Evolutionary conservation across 1,140 invertebrate species (phyloP), one percentile per base, ranked within the genome.

Genomic region (Portunus trituberculatus): DNA sequence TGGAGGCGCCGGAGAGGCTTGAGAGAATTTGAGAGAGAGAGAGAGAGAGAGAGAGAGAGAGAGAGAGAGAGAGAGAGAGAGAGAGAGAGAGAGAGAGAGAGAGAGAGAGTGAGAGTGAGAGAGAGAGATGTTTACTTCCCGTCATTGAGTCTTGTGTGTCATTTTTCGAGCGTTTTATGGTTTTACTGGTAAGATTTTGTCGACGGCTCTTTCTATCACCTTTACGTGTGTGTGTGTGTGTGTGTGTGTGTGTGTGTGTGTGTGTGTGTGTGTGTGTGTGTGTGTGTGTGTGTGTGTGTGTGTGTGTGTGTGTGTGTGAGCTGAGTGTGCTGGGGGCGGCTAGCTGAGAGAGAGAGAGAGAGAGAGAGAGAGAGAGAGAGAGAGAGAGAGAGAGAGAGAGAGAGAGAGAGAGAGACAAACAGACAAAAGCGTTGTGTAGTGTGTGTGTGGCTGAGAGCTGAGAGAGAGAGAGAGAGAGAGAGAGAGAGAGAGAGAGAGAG

Each of bases 61-160:
- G 59, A 76, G 59, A 76, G 59, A 76, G 59, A 76, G 20, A 76
- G 59, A 52, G 20, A 76, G 59, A 76, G 20, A 16, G 67, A n/a
- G 67, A 76, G 67, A 16, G 67, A 76, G 67, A 76, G 67, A n/a
- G 90, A 14, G 16, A 52, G 16, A 59, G 59, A 52, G n/a, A 28
- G 59, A 83, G 31, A 82, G 59, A 92, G 91, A 92, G 91, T 39
- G 76, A 83, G 59, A 46, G 67, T 3, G 20, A n/a, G n/a, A 39
- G 31, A 14, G 82, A 46, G 28, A 46, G 76, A 29, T 2, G 52
- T 59, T 59, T 59, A 59, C 52, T 59, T 14, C 52, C 2, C 16
- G 10, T 14, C 12, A 59, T 10, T 12, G 16, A 20, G 12, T 59
- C 52, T 59, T 12, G 10, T 59, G 52, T 59, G 52, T 59, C 39